Base-by-base conservation (phyloP, 2,113 vertebrate species). In the Malurus alboscapulatus region DNA sequence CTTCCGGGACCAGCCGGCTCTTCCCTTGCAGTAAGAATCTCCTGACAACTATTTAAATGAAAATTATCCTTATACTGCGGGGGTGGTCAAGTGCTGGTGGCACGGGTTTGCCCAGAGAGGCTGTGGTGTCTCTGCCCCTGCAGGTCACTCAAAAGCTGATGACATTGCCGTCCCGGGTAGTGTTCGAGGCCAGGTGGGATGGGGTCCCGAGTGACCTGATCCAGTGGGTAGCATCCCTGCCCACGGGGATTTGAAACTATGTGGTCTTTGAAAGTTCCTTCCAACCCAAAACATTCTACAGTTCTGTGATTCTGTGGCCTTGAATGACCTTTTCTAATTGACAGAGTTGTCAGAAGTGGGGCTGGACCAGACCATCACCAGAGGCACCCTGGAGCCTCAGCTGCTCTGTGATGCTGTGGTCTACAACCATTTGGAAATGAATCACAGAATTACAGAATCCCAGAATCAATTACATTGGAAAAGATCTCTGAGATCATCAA, bases 1-100 rank as follows among this genome's bases (percentile, higher is more conserved):
- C 26, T 12, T 0, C 34, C 0, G 61, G 5, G 6, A 29, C 2
- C 17, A 1, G 26, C 38, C 15, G 12, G 54, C 27, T 32, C 4
- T 12, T 13, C 2, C 5, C 5, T 15, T 0, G 10, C 42, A 14
- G 67, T 53, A 0, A 20, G 48, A 25, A 15, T 36, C 10, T 14
- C 21, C 51, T 15, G 57, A 10, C 27, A 62, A 24, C 7, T 0
- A 1, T 3, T n/a, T 8, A 6, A 30, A 9, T 61, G 47, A 21
- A 12, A 62, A 38, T 36, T 14, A 5, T 5, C 32, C 3, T 14
- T 22, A 0, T 19, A 0, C 4, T 4, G 2, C 9, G 17, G 68
- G 30, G 38, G 21, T 8, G 34, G 48, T 8, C 3, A 2, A 27
- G 34, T 12, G 44, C 34, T 5, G 58, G 58, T 7, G 34, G 55